Evolutionary conservation across 2,888 invertebrate species (phyloP).

Genomic region (Zaprionus lineosus): DNA sequence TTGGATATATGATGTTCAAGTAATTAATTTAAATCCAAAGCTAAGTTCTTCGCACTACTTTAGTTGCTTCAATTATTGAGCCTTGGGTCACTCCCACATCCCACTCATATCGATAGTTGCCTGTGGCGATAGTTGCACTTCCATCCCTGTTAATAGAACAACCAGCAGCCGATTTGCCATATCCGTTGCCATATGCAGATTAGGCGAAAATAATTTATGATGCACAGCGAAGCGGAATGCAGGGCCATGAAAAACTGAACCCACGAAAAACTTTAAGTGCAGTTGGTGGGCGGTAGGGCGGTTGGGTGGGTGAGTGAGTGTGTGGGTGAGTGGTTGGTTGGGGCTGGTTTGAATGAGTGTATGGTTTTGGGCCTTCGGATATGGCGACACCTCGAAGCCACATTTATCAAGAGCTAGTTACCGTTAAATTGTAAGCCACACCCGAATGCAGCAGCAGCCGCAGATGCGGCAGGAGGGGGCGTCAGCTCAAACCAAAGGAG

Average conservation of each 20-base stretch:
- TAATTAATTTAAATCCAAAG: no score
- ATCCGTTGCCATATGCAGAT: slow-evolving; percentile 64
- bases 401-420: slow-evolving; percentile 64
- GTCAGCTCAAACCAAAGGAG: slow-evolving; percentile 2
- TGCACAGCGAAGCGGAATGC: slow-evolving; percentile 47
- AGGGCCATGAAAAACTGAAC: slow-evolving; percentile 12
- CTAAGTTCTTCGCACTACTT: no score
- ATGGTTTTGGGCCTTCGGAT: slow-evolving; percentile 2
- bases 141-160: no score
- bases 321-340: no score
- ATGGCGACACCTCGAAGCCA: slow-evolving; percentile 26
- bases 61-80: no score
- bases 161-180: slow-evolving; percentile 26
- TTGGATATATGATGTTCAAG: no score
- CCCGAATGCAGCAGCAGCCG: slow-evolving; percentile 1
- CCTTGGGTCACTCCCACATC: no score
- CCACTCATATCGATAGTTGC: no score
- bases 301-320: no score
- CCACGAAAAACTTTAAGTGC: slow-evolving; percentile 26
- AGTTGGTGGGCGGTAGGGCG: slow-evolving; percentile 7
- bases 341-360: not conserved
- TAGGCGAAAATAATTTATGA: slow-evolving; percentile 67
- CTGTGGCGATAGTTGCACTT: no score
- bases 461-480: not conserved
- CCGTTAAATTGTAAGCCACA: slow-evolving; percentile 62